phyloP scores from a whole-genome alignment of 2,888 invertebrate species.

The Drosophila mayaguana region DNA sequence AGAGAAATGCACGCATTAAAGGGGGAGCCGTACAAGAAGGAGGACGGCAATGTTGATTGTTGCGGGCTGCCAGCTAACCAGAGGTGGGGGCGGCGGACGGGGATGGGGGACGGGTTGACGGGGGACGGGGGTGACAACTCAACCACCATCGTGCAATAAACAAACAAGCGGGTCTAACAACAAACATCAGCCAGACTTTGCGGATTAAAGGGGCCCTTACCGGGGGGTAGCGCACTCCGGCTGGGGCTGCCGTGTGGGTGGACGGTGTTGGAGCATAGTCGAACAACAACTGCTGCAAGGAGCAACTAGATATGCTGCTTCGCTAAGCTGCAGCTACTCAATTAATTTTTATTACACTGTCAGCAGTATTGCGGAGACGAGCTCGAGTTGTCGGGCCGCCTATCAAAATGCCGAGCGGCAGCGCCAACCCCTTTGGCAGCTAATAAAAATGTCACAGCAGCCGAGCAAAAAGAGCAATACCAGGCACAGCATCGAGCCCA shows the following conservation, averaged over 20 bases:
- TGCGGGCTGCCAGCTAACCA: constrained; percentile 10
- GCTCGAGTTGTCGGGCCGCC: constrained; percentile 19
- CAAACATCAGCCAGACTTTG: constrained; percentile 22
- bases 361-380: constrained; percentile 59
- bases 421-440: constrained; percentile 68
- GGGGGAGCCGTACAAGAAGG: constrained; percentile 30
- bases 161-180: constrained; percentile 58
- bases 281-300: constrained; percentile 4
- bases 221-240: neutral
- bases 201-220: constrained; percentile 20
- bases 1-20: constrained; percentile 47
- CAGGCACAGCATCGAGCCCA: constrained; percentile 12
- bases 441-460: constrained; percentile 80
- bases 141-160: constrained; percentile 68
- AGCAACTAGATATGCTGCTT: constrained; percentile 31
- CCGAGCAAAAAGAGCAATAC: constrained; percentile 56
- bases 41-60: constrained; percentile 18
- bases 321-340: constrained; percentile 64
- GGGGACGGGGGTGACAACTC: constrained; percentile 20
- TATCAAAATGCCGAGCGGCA: constrained; percentile 38
- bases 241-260: constrained; percentile 1
- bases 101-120: neutral
- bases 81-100: neutral
- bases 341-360: constrained; percentile 82
- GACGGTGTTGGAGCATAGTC: neutral